Evolutionary conservation across 2,888 invertebrate species (phyloP).

Genomic region (Blastobasis lacticolella): DNA sequence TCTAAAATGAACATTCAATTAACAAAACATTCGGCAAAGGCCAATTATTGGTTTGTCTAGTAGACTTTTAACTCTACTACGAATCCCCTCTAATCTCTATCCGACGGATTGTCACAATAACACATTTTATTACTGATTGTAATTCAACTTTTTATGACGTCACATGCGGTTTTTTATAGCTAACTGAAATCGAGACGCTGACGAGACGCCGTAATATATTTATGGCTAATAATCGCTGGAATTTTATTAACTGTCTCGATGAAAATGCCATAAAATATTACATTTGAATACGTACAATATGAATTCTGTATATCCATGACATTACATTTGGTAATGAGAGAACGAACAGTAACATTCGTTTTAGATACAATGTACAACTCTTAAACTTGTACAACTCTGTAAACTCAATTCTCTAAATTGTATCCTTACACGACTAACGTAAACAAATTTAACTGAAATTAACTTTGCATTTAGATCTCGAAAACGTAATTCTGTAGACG

Average conservation of each 20-base stretch:
- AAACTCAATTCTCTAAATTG: background rate
- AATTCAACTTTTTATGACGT: constrained; percentile 49
- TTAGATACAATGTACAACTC: background rate
- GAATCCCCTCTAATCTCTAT: constrained; percentile 44
- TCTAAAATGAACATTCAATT: too few relatives aligned
- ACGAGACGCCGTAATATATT: constrained; percentile 6
- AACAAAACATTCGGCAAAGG: too few relatives aligned
- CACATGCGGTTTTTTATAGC: constrained; percentile 51
- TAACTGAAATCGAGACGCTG: constrained; percentile 37
- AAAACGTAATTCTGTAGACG: constrained; percentile 12
- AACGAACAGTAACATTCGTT: too few relatives aligned
- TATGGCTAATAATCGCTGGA: constrained; percentile 6
- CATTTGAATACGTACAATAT: constrained; percentile 1
- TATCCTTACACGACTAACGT: background rate
- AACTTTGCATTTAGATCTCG: background rate
- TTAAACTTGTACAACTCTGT: background rate
- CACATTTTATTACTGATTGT: constrained; percentile 58
- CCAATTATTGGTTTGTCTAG: too few relatives aligned
- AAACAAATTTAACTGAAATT: background rate
- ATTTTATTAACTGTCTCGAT: constrained; percentile 7
- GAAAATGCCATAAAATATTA: constrained; percentile 4
- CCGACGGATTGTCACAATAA: constrained; percentile 42
- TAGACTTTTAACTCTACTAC: too few relatives aligned
- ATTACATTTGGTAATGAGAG: too few relatives aligned
- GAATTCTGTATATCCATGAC: too few relatives aligned